Evolutionary conservation across 1,140 invertebrate species (phyloP).

Genomic region (Caenorhabditis latens): DNA sequence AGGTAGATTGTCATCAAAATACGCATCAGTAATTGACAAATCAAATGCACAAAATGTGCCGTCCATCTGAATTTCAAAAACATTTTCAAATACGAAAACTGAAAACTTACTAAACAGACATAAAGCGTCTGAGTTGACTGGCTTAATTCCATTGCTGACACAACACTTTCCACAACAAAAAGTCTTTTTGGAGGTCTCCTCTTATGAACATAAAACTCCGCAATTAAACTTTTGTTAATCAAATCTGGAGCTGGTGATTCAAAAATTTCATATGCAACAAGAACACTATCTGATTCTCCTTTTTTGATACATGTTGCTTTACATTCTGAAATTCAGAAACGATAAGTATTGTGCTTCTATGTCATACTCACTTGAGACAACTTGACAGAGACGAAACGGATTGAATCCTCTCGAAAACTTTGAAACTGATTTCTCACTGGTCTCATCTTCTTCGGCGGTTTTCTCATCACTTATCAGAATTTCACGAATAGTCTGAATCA

Average conservation of each 20-base stretch:
- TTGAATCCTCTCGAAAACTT: constrained; percentile 48
- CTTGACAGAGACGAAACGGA: constrained; percentile 11
- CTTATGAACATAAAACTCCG: constrained; percentile 33
- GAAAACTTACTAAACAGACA: constrained; percentile 9
- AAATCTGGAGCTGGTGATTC: constrained; percentile 29
- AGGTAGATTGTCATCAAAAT: constrained; percentile 30
- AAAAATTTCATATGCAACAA: constrained; percentile 36
- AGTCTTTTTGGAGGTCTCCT: constrained; percentile 19
- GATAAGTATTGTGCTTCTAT: too few relatives aligned
- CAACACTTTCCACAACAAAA: constrained; percentile 39
- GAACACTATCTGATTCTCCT: constrained; percentile 37
- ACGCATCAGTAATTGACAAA: constrained; percentile 43
- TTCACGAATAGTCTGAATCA: constrained; percentile 35
- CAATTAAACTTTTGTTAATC: constrained; percentile 25
- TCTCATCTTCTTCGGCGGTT: constrained; percentile 15
- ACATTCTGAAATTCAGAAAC: not conserved
- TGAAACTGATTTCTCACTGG: constrained; percentile 32
- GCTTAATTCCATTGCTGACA: constrained; percentile 31
- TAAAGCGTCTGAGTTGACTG: not conserved
- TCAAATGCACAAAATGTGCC: constrained; percentile 40
- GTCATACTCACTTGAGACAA: constrained; percentile 5
- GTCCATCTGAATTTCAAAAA: not conserved
- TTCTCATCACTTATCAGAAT: constrained; percentile 37
- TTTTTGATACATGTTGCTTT: constrained; percentile 35
- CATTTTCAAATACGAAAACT: not conserved